Base-by-base conservation (phyloP, 2,888 invertebrate genomes). In the Agapetus fuscipes region DNA sequence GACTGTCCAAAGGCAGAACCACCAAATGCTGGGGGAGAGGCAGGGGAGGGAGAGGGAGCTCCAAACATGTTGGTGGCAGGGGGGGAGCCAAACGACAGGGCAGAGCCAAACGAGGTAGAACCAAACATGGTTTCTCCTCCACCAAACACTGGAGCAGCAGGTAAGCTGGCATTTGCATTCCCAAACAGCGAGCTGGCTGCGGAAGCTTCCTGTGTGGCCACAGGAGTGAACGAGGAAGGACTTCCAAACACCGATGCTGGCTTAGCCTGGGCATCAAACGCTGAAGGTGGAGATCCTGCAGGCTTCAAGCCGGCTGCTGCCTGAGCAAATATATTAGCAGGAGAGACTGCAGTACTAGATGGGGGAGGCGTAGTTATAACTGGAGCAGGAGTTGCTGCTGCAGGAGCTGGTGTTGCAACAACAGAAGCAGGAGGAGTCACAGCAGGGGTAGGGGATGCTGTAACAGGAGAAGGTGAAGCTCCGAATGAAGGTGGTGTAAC, bases 1-100 rank as follows among this genome's bases (percentile, higher is more conserved):
- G 39, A 27, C 32, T 66, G 66, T 0, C 63, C 62, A 48, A 70
- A 70, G 0, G 64, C 7, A 38, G 62, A 65, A 3, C 56, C 53
- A 5, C 46, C 46, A 37, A 51, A 50, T n/a, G 41, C 34, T 13
- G 44, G 17, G n/a, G n/a, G n/a, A n/a, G n/a, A n/a, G n/a, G n/a
- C n/a, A 24, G 50, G 38, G 16, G 50, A 46, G 13, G 52, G 32
- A 13, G 48, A 41, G 2, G 36, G 20, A 28, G 14, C 33, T 14
- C 65, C 64, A 43, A 70, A 70, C 2, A 64, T 60, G 47, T 63
- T 28, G n/a, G 29, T 17, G 5, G 47, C 35, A 51, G 61, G 52
- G 0, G 64, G 60, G 61, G 45, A 36, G 20, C 64, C 47, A 11
- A 39, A 36, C 17, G 45, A 41, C 31, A 35, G 48, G 13, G 41